Evolutionary conservation across 1,140 invertebrate genomes (phyloP), one percentile per base, ranked within the genome.

Genomic region (Aphis craccivora): DNA sequence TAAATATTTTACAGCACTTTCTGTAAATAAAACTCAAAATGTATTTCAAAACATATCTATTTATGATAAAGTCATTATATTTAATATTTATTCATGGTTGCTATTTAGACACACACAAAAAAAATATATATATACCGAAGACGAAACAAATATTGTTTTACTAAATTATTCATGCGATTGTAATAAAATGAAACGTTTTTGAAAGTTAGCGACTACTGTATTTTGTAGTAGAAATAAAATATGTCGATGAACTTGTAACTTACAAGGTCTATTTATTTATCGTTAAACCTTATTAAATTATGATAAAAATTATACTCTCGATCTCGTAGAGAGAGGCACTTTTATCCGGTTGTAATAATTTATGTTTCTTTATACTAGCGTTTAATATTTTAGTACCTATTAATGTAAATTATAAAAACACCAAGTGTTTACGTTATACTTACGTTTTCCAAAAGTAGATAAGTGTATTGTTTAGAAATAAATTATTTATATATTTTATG

Each of bases 181-280:
- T 86, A 14, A 86, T 86, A 86, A 86, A 30, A 45, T n/a, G 43
- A 11, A 45, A 86, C 23, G 25, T 86, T 43, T 45, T 45, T 25
- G 81, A 83, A 40, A 86, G 83, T 86, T 86, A 30, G 25, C 48
- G 14, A 51, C 48, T 51, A 51, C 14, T 20, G 37, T 40, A 40
- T 40, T 1, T 51, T 84, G 11, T 83, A 14, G 37, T 23, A 37
- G 22, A 37, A 35, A 37, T 83, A 83, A 40, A n/a, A n/a, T n/a
- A 37, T 83, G 35, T 83, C 81, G 81, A 23, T 37, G 81, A 83
- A 40, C 35, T 37, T 60, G 30, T 25, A 30, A 60, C 55, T 30
- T 40, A 40, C 81, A 83, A 83, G 81, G 81, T 83, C 22, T 83
- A 83, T 83, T 83, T 83, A 83, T 83, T 83, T 83, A 83, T 23